Percentiles rank a stretch among this genome's conserved stretches.
Evolutionary conservation across 2,888 invertebrate species (phyloP).

Genomic region (Creontiades dilutus): DNA sequence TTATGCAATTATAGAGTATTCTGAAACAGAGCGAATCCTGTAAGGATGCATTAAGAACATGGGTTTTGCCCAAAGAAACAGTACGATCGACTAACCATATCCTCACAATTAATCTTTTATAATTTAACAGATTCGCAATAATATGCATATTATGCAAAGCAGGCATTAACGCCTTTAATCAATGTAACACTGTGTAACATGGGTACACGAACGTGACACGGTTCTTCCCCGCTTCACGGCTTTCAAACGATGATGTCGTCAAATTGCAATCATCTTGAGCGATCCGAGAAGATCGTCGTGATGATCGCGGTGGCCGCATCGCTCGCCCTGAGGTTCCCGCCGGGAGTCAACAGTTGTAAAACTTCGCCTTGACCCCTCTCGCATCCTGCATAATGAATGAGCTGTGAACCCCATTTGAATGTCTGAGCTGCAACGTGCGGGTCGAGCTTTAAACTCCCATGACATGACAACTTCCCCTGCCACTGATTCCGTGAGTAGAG

Average conservation of each 20-base stretch:
- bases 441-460: background rate
- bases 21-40: too few species aligned
- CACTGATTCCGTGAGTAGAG: background rate
- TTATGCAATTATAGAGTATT: too few species aligned
- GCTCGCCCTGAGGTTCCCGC: background rate
- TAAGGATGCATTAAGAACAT: too few species aligned
- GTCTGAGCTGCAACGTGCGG: background rate
- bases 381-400: slow-evolving; percentile 28
- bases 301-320: background rate
- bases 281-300: background rate
- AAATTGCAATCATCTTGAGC: background rate
- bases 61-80: too few species aligned
- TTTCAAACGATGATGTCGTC: background rate
- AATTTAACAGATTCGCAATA: too few species aligned
- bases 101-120: too few species aligned
- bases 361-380: slow-evolving; percentile 24
- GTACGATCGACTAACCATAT: too few species aligned
- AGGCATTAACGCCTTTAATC: too few species aligned
- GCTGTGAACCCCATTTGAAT: slow-evolving; percentile 6
- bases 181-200: too few species aligned
- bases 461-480: background rate
- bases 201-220: too few species aligned
- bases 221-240: too few species aligned
- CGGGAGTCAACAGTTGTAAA: slow-evolving; percentile 26
- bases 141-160: too few species aligned